phyloP scores from a whole-genome alignment of 2,797 vertebrate genomes.

The Hydrolagus colliei region DNA sequence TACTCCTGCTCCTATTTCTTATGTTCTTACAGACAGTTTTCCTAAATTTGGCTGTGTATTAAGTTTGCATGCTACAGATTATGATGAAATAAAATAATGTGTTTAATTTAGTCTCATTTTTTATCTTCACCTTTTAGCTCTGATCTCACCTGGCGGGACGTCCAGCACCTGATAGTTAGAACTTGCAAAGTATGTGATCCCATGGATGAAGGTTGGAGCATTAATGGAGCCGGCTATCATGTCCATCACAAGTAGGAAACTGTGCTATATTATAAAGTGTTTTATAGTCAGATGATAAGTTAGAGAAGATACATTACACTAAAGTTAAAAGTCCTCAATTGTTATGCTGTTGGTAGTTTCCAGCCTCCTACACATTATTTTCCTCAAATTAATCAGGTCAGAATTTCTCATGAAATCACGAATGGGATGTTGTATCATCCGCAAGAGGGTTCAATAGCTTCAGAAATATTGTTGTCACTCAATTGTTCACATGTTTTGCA shows the following conservation, averaged over 20 bases:
- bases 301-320: neutral
- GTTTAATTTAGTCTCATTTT: neutral
- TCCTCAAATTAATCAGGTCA: no score
- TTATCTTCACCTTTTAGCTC: neutral
- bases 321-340: neutral
- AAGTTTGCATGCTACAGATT: neutral
- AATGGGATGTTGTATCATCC: no score
- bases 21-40: no score
- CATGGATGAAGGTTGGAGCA: conserved; percentile 14
- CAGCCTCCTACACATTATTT: no score
- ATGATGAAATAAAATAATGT: neutral
- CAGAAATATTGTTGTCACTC: no score
- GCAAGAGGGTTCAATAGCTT: no score
- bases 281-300: neutral
- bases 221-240: conserved; percentile 26
- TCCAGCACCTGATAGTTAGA: conserved; percentile 18
- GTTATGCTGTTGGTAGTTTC: neutral
- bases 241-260: conserved; percentile 28
- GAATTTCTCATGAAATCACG: no score
- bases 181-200: conserved; percentile 4
- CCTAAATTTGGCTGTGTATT: no score
- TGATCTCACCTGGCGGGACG: conserved; percentile 16
- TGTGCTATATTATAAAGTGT: neutral
- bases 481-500: no score
- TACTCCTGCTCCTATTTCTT: no score